Base-by-base conservation (phyloP, 2,797 vertebrate species). In the Gadopsis marmoratus region DNA sequence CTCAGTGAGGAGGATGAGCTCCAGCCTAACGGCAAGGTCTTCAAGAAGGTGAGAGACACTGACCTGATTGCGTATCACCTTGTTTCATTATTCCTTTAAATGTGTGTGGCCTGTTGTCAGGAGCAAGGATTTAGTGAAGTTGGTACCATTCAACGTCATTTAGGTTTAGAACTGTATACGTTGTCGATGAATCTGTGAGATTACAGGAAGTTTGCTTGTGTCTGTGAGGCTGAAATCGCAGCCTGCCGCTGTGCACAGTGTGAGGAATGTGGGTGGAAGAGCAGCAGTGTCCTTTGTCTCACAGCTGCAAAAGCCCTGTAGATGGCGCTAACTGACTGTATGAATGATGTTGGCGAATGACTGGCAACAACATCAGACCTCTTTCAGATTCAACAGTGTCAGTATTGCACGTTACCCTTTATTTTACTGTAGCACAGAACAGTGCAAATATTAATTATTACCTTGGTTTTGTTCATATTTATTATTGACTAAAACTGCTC, bases 1-100 rank as follows among this genome's bases (percentile, higher is more conserved):
- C 95, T 99, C 59, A 99, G 96, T 58, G 98, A 99, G 84, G 98
- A 99, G 91, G 98, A 99, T 89, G 98, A 99, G 94, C 88, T 97
- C 45, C 98, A 99, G 75, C 97, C 97, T 1, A 99, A 97, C 6
- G 98, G 98, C 73, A 99, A 98, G 83, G 91, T 99, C 85, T 99
- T 99, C 93, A 99, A 99, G 85, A 99, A 99, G 97, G 98, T 99
- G 88, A 91, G 92, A 58, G n/a, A 62, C 54, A 5, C 14, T 26
- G 10, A 23, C 23, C 5, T 23, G 10, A 51, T 48, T 26, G 17
- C 23, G 12, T 14, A 26, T 56, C 41, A 39, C 7, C 11, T 72
- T 67, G 21, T 63, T 60, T 56, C 3, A 13, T 58, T 45, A 17
- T 11, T 58, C 2, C 54, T 21, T 68, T 9, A 29, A 75, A 56